Evolutionary conservation across 2,888 invertebrate species (phyloP), one percentile per base, ranked within the genome.

Genomic region (Danaus chrysippus): DNA sequence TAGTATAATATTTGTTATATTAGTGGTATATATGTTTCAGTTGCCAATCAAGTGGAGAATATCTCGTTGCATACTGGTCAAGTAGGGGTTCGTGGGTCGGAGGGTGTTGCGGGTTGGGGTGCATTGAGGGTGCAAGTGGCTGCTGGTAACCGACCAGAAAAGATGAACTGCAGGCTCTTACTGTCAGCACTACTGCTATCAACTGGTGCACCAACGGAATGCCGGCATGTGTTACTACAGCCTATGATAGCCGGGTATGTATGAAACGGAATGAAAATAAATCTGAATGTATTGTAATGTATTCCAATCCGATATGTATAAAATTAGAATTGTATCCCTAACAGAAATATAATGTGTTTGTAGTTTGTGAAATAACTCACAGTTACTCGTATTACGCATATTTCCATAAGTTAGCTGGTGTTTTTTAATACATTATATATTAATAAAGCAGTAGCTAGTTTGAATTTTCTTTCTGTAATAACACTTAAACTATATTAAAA

Each of bases 161-260:
- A 79, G 0, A 12, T 88, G 1, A 44, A 61, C 1, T 76, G 67
- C 10, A 76, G 81, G 1, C 71, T 66, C 0, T 71, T 85, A 3
- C 3, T 84, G 17, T 65, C 71, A 11, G 81, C 85, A 1, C 70
- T 82, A n/a, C 61, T 79, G 1, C 64, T 77, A 1, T 63, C 82
- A 8, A 68, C 74, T 0, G 84, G 87, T 0, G 69, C 81, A 10
- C 63, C 77, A 9, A 63, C 56, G 0, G 81, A 83, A 56, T 23
- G 66, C 1, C 71, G 84, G 1, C 82, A 79, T 34, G 65, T 82
- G 0, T 46, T 87, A 5, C 53, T 89, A 65, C 84, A 84, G 8
- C 90, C 90, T 0, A 56, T 82, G 3, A 76, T 79, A 67, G 12
- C 84, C 1, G 89, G 89, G 88, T 88, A 58, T 70, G 73, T 63